phyloP scores from a whole-genome alignment of 2,888 invertebrate species.

The Azorinus chamasolen region DNA sequence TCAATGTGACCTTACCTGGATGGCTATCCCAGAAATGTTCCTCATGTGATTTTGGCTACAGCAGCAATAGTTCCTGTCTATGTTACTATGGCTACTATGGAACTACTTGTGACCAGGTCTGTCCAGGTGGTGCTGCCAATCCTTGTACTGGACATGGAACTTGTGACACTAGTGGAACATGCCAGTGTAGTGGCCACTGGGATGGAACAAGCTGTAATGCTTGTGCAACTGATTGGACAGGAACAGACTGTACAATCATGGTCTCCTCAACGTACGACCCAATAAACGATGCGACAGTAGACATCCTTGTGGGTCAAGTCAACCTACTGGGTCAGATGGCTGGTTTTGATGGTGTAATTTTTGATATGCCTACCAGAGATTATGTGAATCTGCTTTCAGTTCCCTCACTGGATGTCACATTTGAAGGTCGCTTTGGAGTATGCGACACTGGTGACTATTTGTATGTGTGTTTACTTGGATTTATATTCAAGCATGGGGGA shows the following conservation, averaged over 20 bases:
- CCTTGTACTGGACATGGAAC: conserved; percentile 70
- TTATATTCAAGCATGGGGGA: conserved; percentile 44
- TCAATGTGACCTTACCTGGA: conserved; percentile 48
- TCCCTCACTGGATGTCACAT: conserved; percentile 25
- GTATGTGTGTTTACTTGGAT: conserved; percentile 51
- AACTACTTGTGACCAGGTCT: conserved; percentile 62
- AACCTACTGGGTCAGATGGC: conserved; percentile 64
- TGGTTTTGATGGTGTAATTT: conserved; percentile 69
- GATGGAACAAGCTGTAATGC: conserved; percentile 60
- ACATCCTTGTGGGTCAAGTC: conserved; percentile 64
- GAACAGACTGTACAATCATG: conserved; percentile 67
- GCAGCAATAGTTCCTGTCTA: conserved; percentile 41
- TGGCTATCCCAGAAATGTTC: conserved; percentile 67
- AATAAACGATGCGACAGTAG: conserved; percentile 25
- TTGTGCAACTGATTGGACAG: conserved; percentile 69
- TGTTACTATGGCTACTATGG: conserved; percentile 76
- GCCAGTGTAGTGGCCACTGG: conserved; percentile 71
- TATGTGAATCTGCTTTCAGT: conserved; percentile 54
- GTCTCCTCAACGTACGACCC: conserved; percentile 33
- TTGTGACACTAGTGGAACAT: conserved; percentile 65
- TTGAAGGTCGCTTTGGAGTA: conserved; percentile 49
- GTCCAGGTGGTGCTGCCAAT: conserved; percentile 66
- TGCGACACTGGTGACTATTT: conserved; percentile 34
- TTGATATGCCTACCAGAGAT: conserved; percentile 55
- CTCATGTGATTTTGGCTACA: conserved; percentile 66